Evolutionary conservation across 2,888 invertebrate species (phyloP).

Genomic region (Himalopsyche anomala): DNA sequence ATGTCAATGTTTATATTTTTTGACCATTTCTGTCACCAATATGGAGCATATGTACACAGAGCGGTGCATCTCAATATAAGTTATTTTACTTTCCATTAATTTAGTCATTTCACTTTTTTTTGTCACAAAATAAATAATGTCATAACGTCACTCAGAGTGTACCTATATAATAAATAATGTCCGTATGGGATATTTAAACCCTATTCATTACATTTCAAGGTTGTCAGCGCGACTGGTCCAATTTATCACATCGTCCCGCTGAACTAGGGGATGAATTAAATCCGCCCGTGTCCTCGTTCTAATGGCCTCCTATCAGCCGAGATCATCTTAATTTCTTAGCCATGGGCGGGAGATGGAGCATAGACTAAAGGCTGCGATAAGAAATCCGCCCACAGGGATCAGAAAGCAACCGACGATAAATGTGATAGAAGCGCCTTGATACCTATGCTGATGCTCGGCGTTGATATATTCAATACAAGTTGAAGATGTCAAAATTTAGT

Average conservation of each 20-base stretch:
- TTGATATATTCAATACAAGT: no score
- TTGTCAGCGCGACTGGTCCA: not conserved
- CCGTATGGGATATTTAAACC: not conserved
- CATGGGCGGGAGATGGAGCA: conserved; percentile 51
- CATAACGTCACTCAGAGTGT: no score
- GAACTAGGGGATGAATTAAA: conserved; percentile 6
- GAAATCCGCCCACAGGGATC: not conserved
- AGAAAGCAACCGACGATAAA: not conserved
- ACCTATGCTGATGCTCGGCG: not conserved
- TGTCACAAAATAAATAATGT: no score
- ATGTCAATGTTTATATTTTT: no score
- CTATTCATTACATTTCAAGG: not conserved
- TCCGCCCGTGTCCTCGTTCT: conserved; percentile 52
- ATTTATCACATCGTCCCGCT: conserved; percentile 22
- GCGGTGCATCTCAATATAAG: no score
- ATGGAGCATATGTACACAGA: no score
- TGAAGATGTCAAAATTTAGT: no score
- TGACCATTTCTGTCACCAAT: no score
- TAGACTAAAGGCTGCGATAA: conserved; percentile 38
- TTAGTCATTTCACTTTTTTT: no score
- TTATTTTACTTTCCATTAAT: no score
- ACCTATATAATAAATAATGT: not conserved
- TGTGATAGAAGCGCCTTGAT: not conserved
- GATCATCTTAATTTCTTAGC: conserved; percentile 64
- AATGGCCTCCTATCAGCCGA: conserved; percentile 58